These are phyloP conservation scores for Perdix hodgsoniae DNA, from an alignment of 2,797 vertebrate genomes.

Conservation along the genomic window DNA sequence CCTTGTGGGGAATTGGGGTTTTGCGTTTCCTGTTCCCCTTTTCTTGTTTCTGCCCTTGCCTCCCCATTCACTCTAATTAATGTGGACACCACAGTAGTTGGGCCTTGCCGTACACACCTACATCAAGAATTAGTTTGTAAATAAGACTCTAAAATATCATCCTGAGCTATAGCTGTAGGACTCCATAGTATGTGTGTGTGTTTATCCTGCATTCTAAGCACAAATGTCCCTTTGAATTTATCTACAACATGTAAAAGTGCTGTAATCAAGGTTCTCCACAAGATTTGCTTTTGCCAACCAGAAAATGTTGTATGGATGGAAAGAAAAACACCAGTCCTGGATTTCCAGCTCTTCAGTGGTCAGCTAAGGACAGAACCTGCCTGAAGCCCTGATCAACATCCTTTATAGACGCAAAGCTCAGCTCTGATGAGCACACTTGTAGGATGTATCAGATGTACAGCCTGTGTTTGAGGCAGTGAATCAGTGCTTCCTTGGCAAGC, in stretches of 20 bases:
- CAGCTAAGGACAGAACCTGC: background rate
- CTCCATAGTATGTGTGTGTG: no score
- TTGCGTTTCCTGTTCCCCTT: background rate
- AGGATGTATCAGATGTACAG: background rate
- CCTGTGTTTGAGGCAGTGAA: background rate
- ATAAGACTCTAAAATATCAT: background rate
- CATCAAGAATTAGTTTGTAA: background rate
- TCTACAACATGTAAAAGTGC: background rate
- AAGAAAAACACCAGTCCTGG: background rate
- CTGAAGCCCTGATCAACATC: background rate
- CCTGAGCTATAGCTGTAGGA: no score
- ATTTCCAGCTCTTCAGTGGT: background rate
- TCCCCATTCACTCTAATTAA: background rate
- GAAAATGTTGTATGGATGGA: background rate
- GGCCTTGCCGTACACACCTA: background rate
- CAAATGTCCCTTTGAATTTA: background rate
- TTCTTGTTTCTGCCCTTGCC: background rate
- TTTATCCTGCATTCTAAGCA: background rate
- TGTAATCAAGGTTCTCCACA: background rate
- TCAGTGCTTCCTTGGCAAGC: background rate
- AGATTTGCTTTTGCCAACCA: background rate
- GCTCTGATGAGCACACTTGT: background rate
- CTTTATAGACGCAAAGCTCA: background rate
- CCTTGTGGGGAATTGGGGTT: background rate
- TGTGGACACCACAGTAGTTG: background rate